These are phyloP conservation scores for Leuciscus waleckii DNA, from an alignment of 2,797 vertebrate genomes.

Conservation along the genomic window DNA sequence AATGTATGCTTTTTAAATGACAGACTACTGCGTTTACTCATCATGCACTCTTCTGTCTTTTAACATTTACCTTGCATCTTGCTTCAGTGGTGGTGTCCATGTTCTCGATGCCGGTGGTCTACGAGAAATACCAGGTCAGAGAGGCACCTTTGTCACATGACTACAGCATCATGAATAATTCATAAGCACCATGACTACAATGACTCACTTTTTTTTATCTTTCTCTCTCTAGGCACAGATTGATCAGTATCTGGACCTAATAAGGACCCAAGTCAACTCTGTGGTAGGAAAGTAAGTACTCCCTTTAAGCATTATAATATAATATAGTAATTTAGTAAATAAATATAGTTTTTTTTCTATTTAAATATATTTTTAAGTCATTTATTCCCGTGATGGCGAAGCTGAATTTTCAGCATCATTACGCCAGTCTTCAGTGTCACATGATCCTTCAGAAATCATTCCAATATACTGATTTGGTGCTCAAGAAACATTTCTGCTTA, in stretches of 20 bases:
- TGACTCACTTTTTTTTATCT: constrained; percentile 1
- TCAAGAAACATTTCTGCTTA: background rate
- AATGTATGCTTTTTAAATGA: background rate
- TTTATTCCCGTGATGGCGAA: background rate
- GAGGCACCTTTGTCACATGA: background rate
- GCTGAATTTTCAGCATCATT: background rate
- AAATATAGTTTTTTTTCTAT: no score
- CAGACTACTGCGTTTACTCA: background rate
- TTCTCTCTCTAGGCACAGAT: constrained; percentile 88
- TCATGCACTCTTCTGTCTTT: background rate
- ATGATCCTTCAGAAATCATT: no score
- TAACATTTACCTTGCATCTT: background rate
- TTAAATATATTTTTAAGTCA: background rate
- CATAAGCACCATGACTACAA: background rate
- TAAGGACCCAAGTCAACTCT: constrained; percentile 97
- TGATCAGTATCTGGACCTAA: constrained; percentile 96
- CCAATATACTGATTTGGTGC: background rate
- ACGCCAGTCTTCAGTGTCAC: no score
- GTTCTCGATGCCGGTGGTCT: constrained; percentile 86
- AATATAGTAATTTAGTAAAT: background rate
- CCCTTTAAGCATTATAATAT: background rate
- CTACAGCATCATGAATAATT: background rate
- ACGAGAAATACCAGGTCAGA: constrained; percentile 88
- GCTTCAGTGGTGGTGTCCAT: constrained; percentile 79
- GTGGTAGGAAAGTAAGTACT: constrained; percentile 96